A percentile compares a stretch with the other conserved stretches of the same genome.
phyloP scores from a whole-genome alignment of 2,113 vertebrate genomes.

The Pomatorhinus ruficollis region DNA sequence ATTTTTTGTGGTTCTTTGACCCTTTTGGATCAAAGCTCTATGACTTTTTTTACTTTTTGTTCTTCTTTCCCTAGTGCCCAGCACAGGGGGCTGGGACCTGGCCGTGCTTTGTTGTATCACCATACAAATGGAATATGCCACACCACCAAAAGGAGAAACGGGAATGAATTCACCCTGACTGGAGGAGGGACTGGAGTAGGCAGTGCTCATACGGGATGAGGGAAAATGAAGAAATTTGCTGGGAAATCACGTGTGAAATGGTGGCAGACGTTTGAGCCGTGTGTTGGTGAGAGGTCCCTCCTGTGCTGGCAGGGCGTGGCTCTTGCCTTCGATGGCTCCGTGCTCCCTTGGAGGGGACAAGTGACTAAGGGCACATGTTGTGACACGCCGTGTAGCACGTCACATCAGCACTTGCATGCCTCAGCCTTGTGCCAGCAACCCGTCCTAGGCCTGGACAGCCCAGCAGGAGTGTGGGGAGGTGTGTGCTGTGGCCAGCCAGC shows the following conservation, averaged over 20 bases:
- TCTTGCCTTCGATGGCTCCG: accelerated
- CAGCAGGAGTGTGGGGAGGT: accelerated
- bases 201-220: accelerated
- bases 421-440: accelerated
- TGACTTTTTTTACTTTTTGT: neutral
- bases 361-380: accelerated
- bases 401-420: accelerated
- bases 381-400: accelerated
- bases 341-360: neutral
- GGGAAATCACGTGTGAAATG: neutral
- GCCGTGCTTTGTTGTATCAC: neutral
- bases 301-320: accelerated
- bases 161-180: neutral
- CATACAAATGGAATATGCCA: neutral
- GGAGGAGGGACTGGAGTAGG: neutral
- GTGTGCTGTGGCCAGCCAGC: accelerated
- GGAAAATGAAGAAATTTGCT: neutral
- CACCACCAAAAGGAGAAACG: neutral
- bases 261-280: accelerated
- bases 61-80: neutral
- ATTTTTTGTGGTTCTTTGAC: neutral
- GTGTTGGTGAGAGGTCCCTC: neutral
- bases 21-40: neutral
- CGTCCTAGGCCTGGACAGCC: accelerated
- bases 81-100: neutral